Evolutionary conservation across 2,888 invertebrate species (phyloP).

Genomic region (Acronicta leporina): DNA sequence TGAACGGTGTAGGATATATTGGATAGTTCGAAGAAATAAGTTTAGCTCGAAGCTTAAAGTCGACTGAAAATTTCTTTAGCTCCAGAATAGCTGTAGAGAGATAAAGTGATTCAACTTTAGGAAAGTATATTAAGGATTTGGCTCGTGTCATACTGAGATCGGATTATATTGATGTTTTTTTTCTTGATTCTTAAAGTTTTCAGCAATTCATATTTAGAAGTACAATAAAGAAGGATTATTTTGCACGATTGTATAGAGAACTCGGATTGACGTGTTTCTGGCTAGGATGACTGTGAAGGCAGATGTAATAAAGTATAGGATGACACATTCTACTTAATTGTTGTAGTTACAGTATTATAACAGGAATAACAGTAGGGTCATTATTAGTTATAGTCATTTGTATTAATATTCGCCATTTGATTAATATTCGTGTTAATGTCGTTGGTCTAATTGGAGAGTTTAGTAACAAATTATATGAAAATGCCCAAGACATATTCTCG

Average conservation of each 20-base stretch:
- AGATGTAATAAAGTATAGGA: too few species aligned
- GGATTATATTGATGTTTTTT: slow-evolving; percentile 24
- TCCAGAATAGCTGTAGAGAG: slow-evolving; percentile 14
- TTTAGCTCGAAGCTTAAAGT: slow-evolving; percentile 34
- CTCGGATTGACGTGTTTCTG: too few species aligned
- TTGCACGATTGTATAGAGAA: too few species aligned
- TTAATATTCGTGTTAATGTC: neutral
- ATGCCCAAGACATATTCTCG: neutral
- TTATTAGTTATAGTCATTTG: too few species aligned
- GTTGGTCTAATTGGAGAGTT: too few species aligned
- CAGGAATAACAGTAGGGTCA: too few species aligned
- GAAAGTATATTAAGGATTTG: slow-evolving; percentile 39
- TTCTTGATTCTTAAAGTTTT: slow-evolving; percentile 3
- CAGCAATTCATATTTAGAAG: too few species aligned
- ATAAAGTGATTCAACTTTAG: slow-evolving; percentile 45
- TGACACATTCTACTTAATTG: too few species aligned
- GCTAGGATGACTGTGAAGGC: too few species aligned
- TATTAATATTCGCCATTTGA: neutral
- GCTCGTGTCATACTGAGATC: slow-evolving; percentile 29
- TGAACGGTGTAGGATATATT: slow-evolving; percentile 32
- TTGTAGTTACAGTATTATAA: too few species aligned
- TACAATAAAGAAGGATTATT: too few species aligned
- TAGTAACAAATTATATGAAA: too few species aligned
- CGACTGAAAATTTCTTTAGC: slow-evolving; percentile 39
- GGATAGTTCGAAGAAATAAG: slow-evolving; percentile 32